These are phyloP conservation scores for Drosophila mojavensis DNA, from an alignment of 1,140 invertebrate species.

Conservation along the genomic window DNA sequence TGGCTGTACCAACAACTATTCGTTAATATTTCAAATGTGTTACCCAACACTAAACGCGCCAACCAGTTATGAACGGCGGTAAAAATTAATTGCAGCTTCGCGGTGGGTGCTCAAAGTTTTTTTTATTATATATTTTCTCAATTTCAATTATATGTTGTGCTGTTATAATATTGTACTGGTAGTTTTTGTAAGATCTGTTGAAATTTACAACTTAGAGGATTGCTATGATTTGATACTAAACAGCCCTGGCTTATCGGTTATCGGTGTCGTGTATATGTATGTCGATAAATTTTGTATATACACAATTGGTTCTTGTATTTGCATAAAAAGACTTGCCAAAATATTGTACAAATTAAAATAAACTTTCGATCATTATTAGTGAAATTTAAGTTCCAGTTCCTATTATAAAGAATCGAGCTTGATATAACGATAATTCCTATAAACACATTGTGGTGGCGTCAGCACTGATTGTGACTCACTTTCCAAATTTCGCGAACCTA, in stretches of 20 bases:
- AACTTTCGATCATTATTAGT: neutral
- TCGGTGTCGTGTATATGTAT: slow-evolving; percentile 1
- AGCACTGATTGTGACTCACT: slow-evolving; percentile 61
- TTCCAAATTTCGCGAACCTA: slow-evolving; percentile 29
- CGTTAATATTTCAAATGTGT: slow-evolving; percentile 72
- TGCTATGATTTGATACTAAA: slow-evolving; percentile 2
- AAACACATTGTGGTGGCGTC: slow-evolving; percentile 16
- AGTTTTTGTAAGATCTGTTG: neutral
- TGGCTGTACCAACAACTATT: slow-evolving; percentile 63
- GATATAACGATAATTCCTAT: slow-evolving; percentile 2
- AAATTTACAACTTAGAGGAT: neutral
- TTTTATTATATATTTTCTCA: neutral
- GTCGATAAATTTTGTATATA: slow-evolving; percentile 41
- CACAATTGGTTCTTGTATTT: slow-evolving; percentile 41
- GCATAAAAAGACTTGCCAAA: slow-evolving; percentile 42
- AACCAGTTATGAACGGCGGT: slow-evolving; percentile 26
- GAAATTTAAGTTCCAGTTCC: slow-evolving; percentile 26
- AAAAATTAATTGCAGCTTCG: slow-evolving; percentile 15
- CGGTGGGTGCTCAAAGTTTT: neutral
- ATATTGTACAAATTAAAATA: slow-evolving; percentile 28
- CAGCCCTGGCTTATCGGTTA: slow-evolving; percentile 16
- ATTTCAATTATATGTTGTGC: neutral
- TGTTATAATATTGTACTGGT: neutral
- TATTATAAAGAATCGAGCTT: slow-evolving; percentile 27
- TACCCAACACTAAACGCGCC: slow-evolving; percentile 63